A percentile compares a stretch with the other conserved stretches of the same genome.
These are phyloP conservation scores for Hylomyscus alleni DNA, from an alignment of 2,797 vertebrate genomes.

Conservation along the genomic window DNA sequence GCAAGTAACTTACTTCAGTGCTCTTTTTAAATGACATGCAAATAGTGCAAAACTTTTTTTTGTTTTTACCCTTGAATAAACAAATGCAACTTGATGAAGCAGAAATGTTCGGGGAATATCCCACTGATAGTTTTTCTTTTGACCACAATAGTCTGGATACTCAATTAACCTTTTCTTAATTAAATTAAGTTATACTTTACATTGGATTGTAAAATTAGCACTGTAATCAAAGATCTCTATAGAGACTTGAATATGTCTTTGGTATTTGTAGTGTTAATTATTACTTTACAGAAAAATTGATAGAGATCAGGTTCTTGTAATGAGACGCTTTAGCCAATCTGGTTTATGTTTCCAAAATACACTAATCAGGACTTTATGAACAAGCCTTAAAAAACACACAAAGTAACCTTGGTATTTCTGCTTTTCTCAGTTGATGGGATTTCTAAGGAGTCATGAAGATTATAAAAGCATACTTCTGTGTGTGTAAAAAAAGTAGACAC, in stretches of 20 bases:
- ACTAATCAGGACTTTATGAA: constrained; percentile 62
- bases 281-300: constrained; percentile 67
- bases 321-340: constrained; percentile 42
- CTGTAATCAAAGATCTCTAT: constrained; percentile 70
- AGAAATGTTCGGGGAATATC: constrained; percentile 43
- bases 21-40: not conserved
- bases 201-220: constrained; percentile 67
- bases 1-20: not conserved
- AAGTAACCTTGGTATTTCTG: constrained; percentile 53
- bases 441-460: constrained; percentile 29
- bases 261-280: constrained; percentile 54
- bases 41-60: constrained; percentile 10
- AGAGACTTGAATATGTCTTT: constrained; percentile 34
- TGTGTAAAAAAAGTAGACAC: constrained; percentile 23
- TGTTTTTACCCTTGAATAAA: not conserved
- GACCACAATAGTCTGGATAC: constrained; percentile 12
- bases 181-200: constrained; percentile 72
- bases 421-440: constrained; percentile 52
- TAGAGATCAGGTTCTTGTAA: constrained; percentile 33
- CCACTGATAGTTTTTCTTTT: constrained; percentile 60
- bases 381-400: constrained; percentile 47
- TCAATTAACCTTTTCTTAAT: constrained; percentile 75
- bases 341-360: constrained; percentile 55
- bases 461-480: not conserved
- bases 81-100: constrained; percentile 51